Evolutionary conservation across 2,888 invertebrate species (phyloP), one percentile per base, ranked within the genome.

Genomic region (Ectemnius continuus): DNA sequence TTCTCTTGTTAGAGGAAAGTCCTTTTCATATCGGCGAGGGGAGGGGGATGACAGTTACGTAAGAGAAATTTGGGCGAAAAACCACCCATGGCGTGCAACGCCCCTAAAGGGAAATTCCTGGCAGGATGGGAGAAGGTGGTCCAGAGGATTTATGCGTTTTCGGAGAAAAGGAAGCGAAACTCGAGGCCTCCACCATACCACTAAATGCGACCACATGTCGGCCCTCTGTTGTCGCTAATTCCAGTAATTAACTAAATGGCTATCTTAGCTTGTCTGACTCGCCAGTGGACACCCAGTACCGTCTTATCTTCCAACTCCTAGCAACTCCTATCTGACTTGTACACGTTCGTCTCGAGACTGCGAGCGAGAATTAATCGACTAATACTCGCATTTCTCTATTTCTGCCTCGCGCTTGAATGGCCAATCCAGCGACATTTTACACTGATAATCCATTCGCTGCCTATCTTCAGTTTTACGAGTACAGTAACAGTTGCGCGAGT

Each of bases 191-290:
- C 67, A 70, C 70, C 75, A 61, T 61, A 14, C 56, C 28, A 57
- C 59, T 80, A 84, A 84, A 79, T 68, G 71, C 20, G 59, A 61
- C 81, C 84, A 86, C 83, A 76, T 86, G 85, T 82, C 75, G 65
- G 13, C 63, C 48, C 75, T 61, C 75, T 84, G 80, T 83, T 84
- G 82, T 84, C 85, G 82, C 86, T 88, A 87, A 88, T 87, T 86
- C 83, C 76, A 76, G 77, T 81, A 86, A 88, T 88, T 87, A 86
- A 86, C 80, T 76, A 69, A 74, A 60, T 62, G 79, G 56, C 68
- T 23, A 48, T 73, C 36, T 52, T 13, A 13, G 52, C 16, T 2
- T 52, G 36, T 52, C 52, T 2, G 16, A 14, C 5, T 52, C n/a
- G 16, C 52, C n/a, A 52, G 16, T 14, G 16, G 52, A 52, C n/a